Conservation (phyloP, 2,113 vertebrate genomes). For the Bambusicola thoracicus region DNA sequence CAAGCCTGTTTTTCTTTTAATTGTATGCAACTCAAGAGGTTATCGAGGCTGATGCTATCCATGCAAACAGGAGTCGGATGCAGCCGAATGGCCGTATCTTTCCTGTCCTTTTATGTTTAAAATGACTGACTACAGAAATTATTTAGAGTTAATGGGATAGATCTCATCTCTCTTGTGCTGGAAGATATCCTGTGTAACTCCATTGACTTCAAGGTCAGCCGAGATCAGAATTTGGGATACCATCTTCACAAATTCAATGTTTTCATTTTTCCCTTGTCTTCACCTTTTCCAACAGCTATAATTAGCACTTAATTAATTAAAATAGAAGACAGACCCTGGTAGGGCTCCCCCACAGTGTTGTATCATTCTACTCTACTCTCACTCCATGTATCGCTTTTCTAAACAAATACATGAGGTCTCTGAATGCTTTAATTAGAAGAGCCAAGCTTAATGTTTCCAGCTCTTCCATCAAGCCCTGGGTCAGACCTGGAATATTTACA, state of each 20-base stretch:
- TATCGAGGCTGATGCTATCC: not conserved
- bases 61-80: not conserved
- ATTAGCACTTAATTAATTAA: constrained; percentile 11
- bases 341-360: not conserved
- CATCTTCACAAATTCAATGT: not conserved
- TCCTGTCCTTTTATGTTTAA: not conserved
- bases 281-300: not conserved
- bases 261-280: not conserved
- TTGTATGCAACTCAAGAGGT: not conserved
- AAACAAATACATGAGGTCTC: not conserved
- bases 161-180: not conserved
- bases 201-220: not conserved
- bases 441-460: not conserved
- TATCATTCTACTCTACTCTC: not conserved
- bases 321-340: not conserved
- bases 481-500: not conserved
- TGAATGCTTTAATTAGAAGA: not conserved
- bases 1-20: not conserved
- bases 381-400: not conserved
- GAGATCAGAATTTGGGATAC: not conserved
- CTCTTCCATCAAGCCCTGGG: not conserved
- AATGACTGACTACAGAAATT: not conserved
- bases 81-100: not conserved
- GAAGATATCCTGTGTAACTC: not conserved
- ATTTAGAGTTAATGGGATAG: not conserved